A percentile compares a stretch with the other conserved stretches of the same genome.
phyloP scores from a whole-genome alignment of 2,797 vertebrate species.

The Scyliorhinus canicula region DNA sequence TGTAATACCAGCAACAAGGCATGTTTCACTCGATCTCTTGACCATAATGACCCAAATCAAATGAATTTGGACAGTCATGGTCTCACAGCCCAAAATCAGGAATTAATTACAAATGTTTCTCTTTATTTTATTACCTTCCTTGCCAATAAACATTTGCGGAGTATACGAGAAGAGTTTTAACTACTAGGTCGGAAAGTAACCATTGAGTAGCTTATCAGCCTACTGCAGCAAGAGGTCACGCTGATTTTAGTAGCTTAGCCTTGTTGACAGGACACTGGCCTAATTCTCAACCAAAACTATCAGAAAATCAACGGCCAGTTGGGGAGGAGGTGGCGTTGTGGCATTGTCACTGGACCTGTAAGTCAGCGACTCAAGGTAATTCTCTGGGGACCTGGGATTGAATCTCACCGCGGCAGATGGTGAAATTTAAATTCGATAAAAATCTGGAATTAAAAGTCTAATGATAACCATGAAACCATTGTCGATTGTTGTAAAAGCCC shows the following conservation, averaged over 20 bases:
- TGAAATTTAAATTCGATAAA: too few relatives aligned
- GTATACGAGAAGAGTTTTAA: not conserved
- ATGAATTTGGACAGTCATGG: not conserved
- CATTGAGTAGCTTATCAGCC: not conserved
- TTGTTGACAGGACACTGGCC: too few relatives aligned
- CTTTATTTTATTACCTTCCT: not conserved
- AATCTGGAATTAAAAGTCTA: too few relatives aligned
- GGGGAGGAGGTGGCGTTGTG: too few relatives aligned
- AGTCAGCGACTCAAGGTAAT: too few relatives aligned
- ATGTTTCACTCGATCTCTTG: not conserved
- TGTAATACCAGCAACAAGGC: not conserved
- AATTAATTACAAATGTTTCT: not conserved
- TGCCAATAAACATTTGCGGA: not conserved
- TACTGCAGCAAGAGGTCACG: not conserved
- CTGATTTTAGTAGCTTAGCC: not conserved
- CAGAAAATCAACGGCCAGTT: too few relatives aligned
- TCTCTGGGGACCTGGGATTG: too few relatives aligned
- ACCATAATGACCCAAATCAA: not conserved
- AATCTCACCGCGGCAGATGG: too few relatives aligned
- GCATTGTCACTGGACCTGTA: too few relatives aligned
- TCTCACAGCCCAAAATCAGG: not conserved
- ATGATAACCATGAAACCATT: too few relatives aligned
- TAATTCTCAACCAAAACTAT: too few relatives aligned
- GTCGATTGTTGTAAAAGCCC: too few relatives aligned
- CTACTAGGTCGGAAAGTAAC: not conserved